A percentile compares a stretch with the other conserved stretches of the same genome.
These are phyloP conservation scores for Aethes cnicana DNA, from an alignment of 2,888 invertebrate species.

Conservation along the genomic window DNA sequence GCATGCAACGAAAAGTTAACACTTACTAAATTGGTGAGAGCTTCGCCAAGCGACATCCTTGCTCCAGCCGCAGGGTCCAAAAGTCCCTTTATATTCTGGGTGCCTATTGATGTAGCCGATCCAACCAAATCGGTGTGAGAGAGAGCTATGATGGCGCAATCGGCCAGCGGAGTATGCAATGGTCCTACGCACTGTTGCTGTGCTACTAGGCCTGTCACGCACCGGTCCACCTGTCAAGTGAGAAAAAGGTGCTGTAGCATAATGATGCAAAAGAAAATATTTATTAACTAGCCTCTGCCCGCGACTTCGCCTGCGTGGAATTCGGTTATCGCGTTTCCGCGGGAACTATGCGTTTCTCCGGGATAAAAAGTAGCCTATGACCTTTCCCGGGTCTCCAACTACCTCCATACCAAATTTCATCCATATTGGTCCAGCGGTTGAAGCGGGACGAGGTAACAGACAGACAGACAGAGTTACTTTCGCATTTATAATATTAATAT, in stretches of 20 bases:
- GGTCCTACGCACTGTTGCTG: slow-evolving; percentile 99
- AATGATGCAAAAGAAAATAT: not conserved
- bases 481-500: too few species aligned
- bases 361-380: too few species aligned
- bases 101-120: slow-evolving; percentile 97
- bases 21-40: slow-evolving; percentile 93
- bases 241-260: not conserved
- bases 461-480: too few species aligned
- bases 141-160: slow-evolving; percentile 94
- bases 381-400: too few species aligned
- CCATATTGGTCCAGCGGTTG: too few species aligned
- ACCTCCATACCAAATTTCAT: too few species aligned
- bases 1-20: not conserved
- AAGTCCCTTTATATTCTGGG: slow-evolving; percentile 97
- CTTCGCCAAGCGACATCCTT: slow-evolving; percentile 96
- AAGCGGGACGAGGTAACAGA: too few species aligned
- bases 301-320: too few species aligned
- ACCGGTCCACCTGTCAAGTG: slow-evolving; percentile 86
- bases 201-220: slow-evolving; percentile 96
- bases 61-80: slow-evolving; percentile 93
- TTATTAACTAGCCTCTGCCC: too few species aligned
- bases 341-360: too few species aligned
- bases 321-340: too few species aligned
- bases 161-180: slow-evolving; percentile 96
- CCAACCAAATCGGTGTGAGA: slow-evolving; percentile 92